phyloP scores from a whole-genome alignment of 2,113 vertebrate species.

The Loxodonta africana region DNA sequence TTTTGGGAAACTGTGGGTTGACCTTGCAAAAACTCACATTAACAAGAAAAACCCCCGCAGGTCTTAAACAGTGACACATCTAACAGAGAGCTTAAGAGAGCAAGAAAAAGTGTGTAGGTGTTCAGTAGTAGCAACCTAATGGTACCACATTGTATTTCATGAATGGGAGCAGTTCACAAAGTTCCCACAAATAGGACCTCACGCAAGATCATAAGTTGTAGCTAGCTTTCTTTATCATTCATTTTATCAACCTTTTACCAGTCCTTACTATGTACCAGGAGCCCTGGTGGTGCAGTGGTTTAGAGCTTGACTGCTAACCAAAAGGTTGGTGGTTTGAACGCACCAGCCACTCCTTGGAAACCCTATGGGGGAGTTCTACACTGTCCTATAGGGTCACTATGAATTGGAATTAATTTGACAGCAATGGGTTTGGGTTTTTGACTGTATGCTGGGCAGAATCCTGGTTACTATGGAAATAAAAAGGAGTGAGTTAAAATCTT shows the following conservation, averaged over 20 bases:
- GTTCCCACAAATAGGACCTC: conserved; percentile 50
- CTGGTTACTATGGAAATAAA: not conserved
- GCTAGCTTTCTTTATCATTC: conserved; percentile 9
- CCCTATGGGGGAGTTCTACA: too few species aligned
- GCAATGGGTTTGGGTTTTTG: too few species aligned
- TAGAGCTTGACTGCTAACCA: too few species aligned
- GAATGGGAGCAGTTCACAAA: conserved; percentile 74
- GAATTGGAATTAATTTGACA: too few species aligned
- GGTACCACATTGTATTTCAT: conserved; percentile 60
- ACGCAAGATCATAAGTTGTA: not conserved
- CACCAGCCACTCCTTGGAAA: too few species aligned
- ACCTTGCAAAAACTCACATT: conserved; percentile 72
- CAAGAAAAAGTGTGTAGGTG: conserved; percentile 76
- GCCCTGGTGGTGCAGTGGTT: too few species aligned
- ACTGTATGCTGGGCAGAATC: not conserved
- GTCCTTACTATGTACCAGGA: not conserved
- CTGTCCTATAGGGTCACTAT: too few species aligned
- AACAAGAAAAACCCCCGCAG: conserved; percentile 14
- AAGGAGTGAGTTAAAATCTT: not conserved
- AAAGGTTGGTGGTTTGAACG: too few species aligned
- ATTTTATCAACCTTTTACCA: not conserved
- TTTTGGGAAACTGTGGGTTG: conserved; percentile 77
- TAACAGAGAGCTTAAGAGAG: conserved; percentile 62
- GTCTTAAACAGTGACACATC: conserved; percentile 67
- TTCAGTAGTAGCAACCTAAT: conserved; percentile 74